phyloP scores from a whole-genome alignment of 2,113 vertebrate species.

The Oryctolagus cuniculus region DNA sequence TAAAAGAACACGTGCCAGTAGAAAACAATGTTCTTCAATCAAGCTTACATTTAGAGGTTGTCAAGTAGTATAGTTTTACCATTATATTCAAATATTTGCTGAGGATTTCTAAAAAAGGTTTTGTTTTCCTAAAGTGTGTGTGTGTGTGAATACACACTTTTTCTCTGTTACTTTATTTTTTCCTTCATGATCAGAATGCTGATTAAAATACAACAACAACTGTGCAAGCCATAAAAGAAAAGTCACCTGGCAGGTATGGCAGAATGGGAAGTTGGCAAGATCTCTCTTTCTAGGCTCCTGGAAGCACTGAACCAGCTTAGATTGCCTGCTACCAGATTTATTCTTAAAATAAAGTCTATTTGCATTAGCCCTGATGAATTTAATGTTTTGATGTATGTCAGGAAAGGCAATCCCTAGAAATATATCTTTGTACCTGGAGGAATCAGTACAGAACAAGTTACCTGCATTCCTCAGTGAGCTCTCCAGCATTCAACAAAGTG shows the following conservation, averaged over 20 bases:
- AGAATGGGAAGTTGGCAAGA: neutral
- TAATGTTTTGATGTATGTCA: neutral
- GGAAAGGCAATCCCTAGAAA: neutral
- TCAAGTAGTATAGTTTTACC: neutral
- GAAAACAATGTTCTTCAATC: neutral
- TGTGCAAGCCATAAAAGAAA: conserved; percentile 3
- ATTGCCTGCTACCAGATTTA: neutral
- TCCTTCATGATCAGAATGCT: neutral
- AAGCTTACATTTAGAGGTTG: neutral
- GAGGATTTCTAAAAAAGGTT: neutral
- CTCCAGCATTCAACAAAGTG: neutral
- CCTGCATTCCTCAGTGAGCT: neutral
- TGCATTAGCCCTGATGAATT: neutral
- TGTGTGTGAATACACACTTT: neutral
- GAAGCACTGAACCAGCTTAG: neutral
- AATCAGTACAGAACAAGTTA: neutral
- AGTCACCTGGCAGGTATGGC: neutral
- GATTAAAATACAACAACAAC: neutral
- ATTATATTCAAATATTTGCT: neutral
- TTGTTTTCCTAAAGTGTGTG: neutral
- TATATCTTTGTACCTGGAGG: neutral
- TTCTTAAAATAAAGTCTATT: neutral
- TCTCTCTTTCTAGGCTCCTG: neutral
- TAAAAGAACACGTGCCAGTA: neutral
- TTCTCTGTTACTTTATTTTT: neutral